Base-by-base conservation (phyloP, 2,113 vertebrate genomes). In the Hylia prasina region DNA sequence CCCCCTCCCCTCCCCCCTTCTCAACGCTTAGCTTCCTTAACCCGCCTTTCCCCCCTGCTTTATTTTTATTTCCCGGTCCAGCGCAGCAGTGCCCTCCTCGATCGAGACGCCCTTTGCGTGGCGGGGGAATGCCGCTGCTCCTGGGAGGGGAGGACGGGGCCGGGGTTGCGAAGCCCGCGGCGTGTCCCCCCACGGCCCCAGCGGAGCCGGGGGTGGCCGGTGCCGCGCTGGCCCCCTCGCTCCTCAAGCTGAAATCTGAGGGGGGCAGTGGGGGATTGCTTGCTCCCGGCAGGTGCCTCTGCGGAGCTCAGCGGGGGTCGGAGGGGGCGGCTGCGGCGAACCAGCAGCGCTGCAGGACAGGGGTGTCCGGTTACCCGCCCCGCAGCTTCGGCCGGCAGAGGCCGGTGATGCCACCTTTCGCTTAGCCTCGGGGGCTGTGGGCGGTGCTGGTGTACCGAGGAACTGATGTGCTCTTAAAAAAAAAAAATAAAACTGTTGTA, bases 1-100 rank as follows among this genome's bases (percentile, higher is more conserved):
- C 50, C 12, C 21, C 45, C 13, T 50, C 48, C 50, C 25, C 8
- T 28, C 23, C 61, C 15, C 15, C 23, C 11, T 23, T 54, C 61
- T 60, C 45, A 68, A 45, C 63, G 28, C 69, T 44, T 60, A 65
- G 54, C 85, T 83, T 90, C 81, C 71, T 60, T 31, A 39, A 37
- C 71, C 48, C 21, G 39, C 27, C 65, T 83, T 50, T 39, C 47
- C 50, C 39, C 27, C 40, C 3, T 24, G 70, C 68, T 72, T 70
- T 45, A 53, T 65, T 95, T 93, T 86, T 33, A 61, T 89, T 89
- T 21, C 51, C 11, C 30, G 17, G 39, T 48, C 25, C 87, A 71
- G 71, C 8, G 78, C n/a, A 51, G 75, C 27, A 40, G 28, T 56
- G 53, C 42, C 21, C 48, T 35, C 53, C 33, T 25, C 19, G 27